Evolutionary conservation across 37 sponge, comb jelly and placozoan species (phyloP).

Genomic region (Haliclona indistincta): DNA sequence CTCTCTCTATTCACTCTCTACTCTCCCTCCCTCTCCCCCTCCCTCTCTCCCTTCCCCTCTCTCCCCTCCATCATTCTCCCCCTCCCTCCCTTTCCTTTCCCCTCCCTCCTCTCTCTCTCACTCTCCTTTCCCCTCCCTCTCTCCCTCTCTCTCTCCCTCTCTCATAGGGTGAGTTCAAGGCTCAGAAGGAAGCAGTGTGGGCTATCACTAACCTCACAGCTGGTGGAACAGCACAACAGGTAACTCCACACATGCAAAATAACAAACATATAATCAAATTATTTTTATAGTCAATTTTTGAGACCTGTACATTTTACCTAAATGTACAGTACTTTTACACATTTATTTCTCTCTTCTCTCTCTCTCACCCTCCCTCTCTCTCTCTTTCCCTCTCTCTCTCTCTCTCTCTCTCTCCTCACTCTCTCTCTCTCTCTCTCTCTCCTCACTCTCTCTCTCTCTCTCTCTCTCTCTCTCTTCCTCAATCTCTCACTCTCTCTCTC

Average conservation of each 20-base stretch:
- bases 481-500: too few relatives aligned
- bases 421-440: too few relatives aligned
- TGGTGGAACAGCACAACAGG: slow-evolving; percentile 88
- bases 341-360: neutral
- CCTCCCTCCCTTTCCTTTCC: too few relatives aligned
- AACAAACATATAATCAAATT: neutral
- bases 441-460: too few relatives aligned
- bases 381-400: neutral
- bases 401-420: too few relatives aligned
- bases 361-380: neutral
- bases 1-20: too few relatives aligned
- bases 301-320: neutral
- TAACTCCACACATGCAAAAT: neutral
- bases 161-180: slow-evolving; percentile 82
- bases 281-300: neutral
- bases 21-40: too few relatives aligned
- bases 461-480: too few relatives aligned
- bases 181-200: slow-evolving; percentile 97
- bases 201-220: slow-evolving; percentile 97
- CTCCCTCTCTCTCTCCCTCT: neutral
- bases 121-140: too few relatives aligned
- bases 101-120: too few relatives aligned
- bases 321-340: neutral
- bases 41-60: too few relatives aligned
- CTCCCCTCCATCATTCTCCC: too few relatives aligned